Conservation (phyloP, 2,888 invertebrate species). For the Aspidiotus destructor region DNA sequence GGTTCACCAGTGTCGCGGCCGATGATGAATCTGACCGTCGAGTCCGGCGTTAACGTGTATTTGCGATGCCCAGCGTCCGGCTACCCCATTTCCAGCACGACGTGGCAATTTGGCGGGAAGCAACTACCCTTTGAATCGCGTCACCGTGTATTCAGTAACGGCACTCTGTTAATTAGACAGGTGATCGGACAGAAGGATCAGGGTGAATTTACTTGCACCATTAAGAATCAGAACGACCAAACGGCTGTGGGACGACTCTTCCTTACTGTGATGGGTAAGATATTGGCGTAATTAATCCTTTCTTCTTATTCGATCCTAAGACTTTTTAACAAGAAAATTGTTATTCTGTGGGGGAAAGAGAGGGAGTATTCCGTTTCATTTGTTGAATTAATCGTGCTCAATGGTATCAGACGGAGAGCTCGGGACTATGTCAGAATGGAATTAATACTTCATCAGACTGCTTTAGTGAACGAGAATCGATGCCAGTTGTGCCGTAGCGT, state of each 20-base stretch:
- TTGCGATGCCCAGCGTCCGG: slow-evolving; percentile 49
- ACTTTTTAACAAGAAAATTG: no score
- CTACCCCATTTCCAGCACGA: slow-evolving; percentile 45
- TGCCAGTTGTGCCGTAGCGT: no score
- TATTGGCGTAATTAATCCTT: no score
- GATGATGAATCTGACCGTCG: slow-evolving; percentile 46
- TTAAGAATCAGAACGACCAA: slow-evolving; percentile 43
- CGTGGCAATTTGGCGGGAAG: slow-evolving; percentile 46
- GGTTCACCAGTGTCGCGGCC: slow-evolving; percentile 46
- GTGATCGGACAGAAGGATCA: slow-evolving; percentile 45
- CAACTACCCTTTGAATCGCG: slow-evolving; percentile 43
- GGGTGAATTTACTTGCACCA: slow-evolving; percentile 46
- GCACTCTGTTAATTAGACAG: slow-evolving; percentile 44
- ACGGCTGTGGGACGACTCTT: slow-evolving; percentile 43
- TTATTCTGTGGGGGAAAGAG: no score
- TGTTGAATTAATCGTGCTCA: no score
- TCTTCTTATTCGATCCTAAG: no score
- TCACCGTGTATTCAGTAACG: slow-evolving; percentile 43
- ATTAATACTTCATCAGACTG: no score
- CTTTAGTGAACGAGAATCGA: no score
- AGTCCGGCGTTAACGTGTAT: slow-evolving; percentile 44
- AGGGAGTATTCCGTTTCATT: no score
- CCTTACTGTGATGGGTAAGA: slow-evolving; percentile 45
- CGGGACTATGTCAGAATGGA: no score
- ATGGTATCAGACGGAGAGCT: no score